Evolutionary conservation across 2,113 vertebrate species (phyloP).

Genomic region (Bubo blakistoni): DNA sequence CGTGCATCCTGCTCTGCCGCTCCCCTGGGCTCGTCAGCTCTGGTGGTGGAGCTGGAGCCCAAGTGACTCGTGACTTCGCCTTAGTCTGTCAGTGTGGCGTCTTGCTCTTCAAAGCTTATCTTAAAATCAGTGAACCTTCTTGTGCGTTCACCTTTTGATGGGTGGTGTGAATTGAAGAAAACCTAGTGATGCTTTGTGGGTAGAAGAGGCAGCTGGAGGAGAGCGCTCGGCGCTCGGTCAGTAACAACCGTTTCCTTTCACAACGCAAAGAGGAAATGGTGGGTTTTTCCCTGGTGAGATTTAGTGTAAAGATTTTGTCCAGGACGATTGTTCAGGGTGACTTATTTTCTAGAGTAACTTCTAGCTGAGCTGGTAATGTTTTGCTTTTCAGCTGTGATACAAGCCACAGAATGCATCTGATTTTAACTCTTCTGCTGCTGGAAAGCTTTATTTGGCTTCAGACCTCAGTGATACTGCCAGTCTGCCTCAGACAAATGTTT

Average conservation of each 20-base stretch:
- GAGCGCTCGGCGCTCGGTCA: background rate
- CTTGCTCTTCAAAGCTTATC: background rate
- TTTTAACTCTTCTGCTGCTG: background rate
- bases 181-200: background rate
- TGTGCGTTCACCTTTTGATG: background rate
- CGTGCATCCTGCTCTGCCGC: background rate
- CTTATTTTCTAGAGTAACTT: background rate
- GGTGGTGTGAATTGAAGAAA: background rate
- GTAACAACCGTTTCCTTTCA: background rate
- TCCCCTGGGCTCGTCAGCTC: background rate
- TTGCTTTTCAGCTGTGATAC: background rate
- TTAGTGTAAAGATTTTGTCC: background rate
- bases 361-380: background rate
- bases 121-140: background rate
- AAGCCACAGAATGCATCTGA: background rate
- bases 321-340: background rate
- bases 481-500: background rate
- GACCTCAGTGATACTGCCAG: background rate
- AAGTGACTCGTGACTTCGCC: no score
- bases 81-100: fast-evolving
- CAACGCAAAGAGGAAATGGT: background rate
- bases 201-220: background rate
- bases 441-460: background rate
- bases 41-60: background rate
- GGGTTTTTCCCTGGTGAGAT: background rate